Evolutionary conservation across 92 coral and sea anemone genomes (phyloP).

Genomic region (Palythoa grandis): DNA sequence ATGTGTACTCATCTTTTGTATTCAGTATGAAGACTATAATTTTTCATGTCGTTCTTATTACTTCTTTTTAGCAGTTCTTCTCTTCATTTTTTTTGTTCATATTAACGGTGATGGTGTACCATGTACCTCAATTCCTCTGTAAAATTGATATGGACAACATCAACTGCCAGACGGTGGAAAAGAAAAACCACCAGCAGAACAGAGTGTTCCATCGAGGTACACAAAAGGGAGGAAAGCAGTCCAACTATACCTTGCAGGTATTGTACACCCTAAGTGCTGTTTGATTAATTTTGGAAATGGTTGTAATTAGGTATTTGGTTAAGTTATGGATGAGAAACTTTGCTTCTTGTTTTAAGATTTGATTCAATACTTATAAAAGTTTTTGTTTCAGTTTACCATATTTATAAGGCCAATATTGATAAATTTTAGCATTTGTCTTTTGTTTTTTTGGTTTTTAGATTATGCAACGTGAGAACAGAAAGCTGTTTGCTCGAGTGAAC

Average conservation of each 20-base stretch:
- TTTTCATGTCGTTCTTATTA: background rate
- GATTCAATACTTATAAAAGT: no score
- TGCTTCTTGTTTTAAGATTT: no score
- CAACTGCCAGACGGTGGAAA: constrained; percentile 12
- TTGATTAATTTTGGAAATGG: no score
- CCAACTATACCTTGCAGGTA: background rate
- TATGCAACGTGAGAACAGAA: constrained; percentile 6
- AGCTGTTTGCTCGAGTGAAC: constrained; percentile 1
- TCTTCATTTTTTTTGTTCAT: background rate
- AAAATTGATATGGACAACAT: background rate
- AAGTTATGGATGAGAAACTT: background rate
- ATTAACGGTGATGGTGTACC: background rate
- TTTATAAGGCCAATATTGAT: background rate
- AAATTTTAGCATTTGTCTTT: background rate
- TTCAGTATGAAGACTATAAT: background rate
- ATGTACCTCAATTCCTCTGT: background rate
- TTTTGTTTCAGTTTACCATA: no score
- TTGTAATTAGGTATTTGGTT: background rate
- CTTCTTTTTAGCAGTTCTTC: background rate
- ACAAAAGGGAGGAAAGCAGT: constrained; percentile 15
- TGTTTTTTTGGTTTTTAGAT: background rate
- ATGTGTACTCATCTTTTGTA: background rate
- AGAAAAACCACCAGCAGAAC: constrained; percentile 12
- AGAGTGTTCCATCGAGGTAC: background rate
- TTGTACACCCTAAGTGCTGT: no score